Evolutionary conservation across 2,888 invertebrate species (phyloP).

Genomic region (Amphiduros pacificus): DNA sequence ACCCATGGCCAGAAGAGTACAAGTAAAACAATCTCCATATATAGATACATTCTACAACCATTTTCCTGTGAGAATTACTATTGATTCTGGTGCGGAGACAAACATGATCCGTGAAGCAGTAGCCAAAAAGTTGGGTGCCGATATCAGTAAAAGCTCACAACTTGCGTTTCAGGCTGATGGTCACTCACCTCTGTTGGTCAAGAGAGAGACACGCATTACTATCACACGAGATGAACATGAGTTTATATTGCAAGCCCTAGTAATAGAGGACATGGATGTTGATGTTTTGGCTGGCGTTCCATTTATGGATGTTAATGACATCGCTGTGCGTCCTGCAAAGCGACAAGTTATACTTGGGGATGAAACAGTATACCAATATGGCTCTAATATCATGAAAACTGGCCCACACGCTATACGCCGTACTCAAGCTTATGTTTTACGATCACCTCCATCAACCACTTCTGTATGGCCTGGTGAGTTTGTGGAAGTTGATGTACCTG

Average conservation of each 20-base stretch:
- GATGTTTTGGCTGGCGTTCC: slow-evolving; percentile 30
- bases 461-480: neutral
- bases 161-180: slow-evolving; percentile 30
- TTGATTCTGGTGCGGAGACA: slow-evolving; percentile 27
- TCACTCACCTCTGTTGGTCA: neutral
- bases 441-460: neutral
- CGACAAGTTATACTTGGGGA: slow-evolving; percentile 14
- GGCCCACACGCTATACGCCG: neutral
- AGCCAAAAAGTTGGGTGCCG: slow-evolving; percentile 21
- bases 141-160: slow-evolving; percentile 22
- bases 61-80: slow-evolving; percentile 20
- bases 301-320: slow-evolving; percentile 32
- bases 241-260: slow-evolving; percentile 6
- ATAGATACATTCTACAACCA: slow-evolving; percentile 27
- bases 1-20: slow-evolving; percentile 13
- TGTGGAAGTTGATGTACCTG: neutral
- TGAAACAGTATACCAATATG: neutral
- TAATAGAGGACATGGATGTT: slow-evolving; percentile 27
- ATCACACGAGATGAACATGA: neutral
- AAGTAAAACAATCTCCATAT: slow-evolving; percentile 24
- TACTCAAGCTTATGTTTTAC: neutral
- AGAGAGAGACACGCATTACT: neutral
- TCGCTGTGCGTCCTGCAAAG: slow-evolving; percentile 27
- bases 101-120: slow-evolving; percentile 27
- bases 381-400: neutral